phyloP scores from a whole-genome alignment of 1,140 invertebrate species.

The Drosophila funebris region DNA sequence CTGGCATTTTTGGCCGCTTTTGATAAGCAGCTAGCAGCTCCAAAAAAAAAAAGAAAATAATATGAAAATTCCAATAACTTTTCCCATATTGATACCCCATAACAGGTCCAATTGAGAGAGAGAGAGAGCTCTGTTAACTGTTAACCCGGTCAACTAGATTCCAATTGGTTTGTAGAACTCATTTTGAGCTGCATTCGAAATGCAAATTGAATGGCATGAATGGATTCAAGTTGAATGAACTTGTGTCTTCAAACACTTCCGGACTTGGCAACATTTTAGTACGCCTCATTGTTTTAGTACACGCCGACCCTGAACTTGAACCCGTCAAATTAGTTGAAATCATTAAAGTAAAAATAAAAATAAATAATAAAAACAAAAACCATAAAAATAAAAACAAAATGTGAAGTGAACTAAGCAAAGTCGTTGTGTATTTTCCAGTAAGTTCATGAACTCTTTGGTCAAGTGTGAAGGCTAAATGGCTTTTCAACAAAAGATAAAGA shows the following conservation, averaged over 20 bases:
- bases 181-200: not conserved
- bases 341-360: conserved; percentile 27
- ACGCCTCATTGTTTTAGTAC: conserved; percentile 31
- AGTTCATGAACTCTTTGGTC: conserved; percentile 74
- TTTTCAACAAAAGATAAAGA: conserved; percentile 26
- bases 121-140: too few relatives aligned
- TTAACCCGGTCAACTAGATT: too few relatives aligned
- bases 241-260: conserved; percentile 20
- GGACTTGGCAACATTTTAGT: conserved; percentile 35
- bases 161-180: not conserved
- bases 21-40: conserved; percentile 41
- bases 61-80: not conserved
- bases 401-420: conserved; percentile 50
- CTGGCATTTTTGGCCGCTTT: conserved; percentile 51
- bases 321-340: conserved; percentile 42
- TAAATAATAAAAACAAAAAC: not conserved
- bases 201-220: not conserved
- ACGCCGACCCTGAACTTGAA: conserved; percentile 72
- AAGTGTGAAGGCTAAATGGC: conserved; percentile 73
- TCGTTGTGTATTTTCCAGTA: conserved; percentile 31
- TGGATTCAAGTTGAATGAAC: conserved; percentile 38
- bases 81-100: conserved; percentile 6
- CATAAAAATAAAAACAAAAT: conserved; percentile 50
- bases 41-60: not conserved
- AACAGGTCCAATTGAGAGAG: conserved; percentile 37